phyloP scores from a whole-genome alignment of 2,113 vertebrate genomes.

The Caloenas nicobarica region DNA sequence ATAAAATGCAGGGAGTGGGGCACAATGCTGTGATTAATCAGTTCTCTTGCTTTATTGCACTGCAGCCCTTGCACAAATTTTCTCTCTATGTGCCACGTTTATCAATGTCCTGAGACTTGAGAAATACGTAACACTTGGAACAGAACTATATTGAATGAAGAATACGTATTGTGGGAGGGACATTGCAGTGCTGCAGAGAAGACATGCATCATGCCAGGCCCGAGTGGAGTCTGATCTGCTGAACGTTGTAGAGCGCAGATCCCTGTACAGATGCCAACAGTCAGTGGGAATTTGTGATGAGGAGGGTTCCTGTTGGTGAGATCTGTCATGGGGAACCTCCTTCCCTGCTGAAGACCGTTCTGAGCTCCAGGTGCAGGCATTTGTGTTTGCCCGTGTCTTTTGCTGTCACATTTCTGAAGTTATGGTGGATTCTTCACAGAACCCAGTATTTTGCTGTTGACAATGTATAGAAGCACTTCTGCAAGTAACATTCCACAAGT shows the following conservation, averaged over 20 bases:
- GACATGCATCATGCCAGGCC: not conserved
- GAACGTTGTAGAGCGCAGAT: not conserved
- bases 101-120: not conserved
- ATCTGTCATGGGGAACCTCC: not conserved
- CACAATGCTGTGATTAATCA: not conserved
- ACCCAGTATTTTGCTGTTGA: not conserved
- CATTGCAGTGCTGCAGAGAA: not conserved
- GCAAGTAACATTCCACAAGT: not conserved
- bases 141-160: not conserved
- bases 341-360: not conserved
- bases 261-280: not conserved
- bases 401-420: not conserved
- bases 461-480: not conserved
- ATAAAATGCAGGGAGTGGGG: not conserved
- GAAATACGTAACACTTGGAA: not conserved
- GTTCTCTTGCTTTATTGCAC: not conserved
- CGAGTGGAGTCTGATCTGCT: not conserved
- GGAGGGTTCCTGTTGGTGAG: not conserved
- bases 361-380: not conserved
- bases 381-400: not conserved
- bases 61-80: not conserved
- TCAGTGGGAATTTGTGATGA: not conserved
- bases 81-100: not conserved
- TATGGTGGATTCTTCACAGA: not conserved
- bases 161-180: not conserved